Evolutionary conservation across 2,113 vertebrate species (phyloP), one percentile per base, ranked within the genome.

Genomic region (Capricornis sumatraensis): DNA sequence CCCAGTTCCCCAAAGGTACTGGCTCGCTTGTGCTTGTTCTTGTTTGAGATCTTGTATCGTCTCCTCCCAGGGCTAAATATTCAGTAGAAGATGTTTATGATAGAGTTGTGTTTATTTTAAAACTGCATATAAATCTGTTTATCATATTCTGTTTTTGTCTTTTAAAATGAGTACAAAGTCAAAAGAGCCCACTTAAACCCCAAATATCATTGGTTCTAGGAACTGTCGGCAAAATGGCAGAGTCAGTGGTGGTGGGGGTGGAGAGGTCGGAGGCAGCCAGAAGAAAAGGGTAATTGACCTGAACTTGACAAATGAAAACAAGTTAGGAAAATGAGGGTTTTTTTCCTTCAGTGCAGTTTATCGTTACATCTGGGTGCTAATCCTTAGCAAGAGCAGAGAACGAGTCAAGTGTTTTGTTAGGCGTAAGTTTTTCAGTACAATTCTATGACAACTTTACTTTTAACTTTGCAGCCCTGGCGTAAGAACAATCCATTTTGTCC

Each of bases 1-100:
- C 98, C 98, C 64, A 98, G 45, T 81, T 99, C 98, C 81, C 98
- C 98, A 62, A 99, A 99, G 99, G 99, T 99, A 89, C 74, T 97
- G 16, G 45, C 25, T 93, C 83, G 60, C 92, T 60, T 57, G 53
- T 11, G 40, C 50, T 95, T 78, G 30, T 87, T 82, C 43, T 92
- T 74, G 17, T 62, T 50, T 50, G 57, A 57, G 21, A 88, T 25
- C 27, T 95, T 91, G 0, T 60, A 57, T 40, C 8, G 86, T 74
- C 55, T 81, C 28, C 25, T 84, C 45, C n/a, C 93, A 27, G 64
- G 40, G 36, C 28, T 52, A 78, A 40, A 53, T 82, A 12, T 82
- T 84, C 33, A 93, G 10, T 96, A 28, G 16, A 87, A 91, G 89
- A 45, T 40, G 13, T 43, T 97, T 89, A 52, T 83, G 89, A 79